Percentiles rank a stretch among this genome's conserved stretches.
These are phyloP conservation scores for Neodiprion lecontei DNA, from an alignment of 1,140 invertebrate species.

Conservation along the genomic window DNA sequence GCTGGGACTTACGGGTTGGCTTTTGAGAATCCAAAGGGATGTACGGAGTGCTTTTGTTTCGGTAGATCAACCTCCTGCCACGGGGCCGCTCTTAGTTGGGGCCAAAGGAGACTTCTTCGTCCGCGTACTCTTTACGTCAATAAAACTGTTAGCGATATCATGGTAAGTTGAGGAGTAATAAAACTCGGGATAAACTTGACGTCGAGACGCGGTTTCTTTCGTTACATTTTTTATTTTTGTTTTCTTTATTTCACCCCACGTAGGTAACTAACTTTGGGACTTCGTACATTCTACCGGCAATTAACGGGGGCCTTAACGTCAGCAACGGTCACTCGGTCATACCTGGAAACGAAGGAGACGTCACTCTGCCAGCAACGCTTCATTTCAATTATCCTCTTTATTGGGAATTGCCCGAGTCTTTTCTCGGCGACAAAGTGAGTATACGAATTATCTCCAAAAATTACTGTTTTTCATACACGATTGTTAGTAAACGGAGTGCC, in stretches of 20 bases:
- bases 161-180: conserved; percentile 48
- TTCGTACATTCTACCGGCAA: conserved; percentile 43
- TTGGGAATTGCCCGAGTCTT: conserved; percentile 82
- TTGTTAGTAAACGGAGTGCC: too few relatives aligned
- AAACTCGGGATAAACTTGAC: conserved; percentile 29
- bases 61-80: conserved; percentile 78
- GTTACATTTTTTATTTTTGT: not conserved
- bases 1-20: conserved; percentile 84
- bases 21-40: conserved; percentile 76
- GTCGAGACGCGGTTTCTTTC: not conserved
- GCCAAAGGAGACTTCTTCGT: conserved; percentile 70
- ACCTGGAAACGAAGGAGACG: conserved; percentile 70
- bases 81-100: conserved; percentile 80
- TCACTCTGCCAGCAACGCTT: conserved; percentile 70
- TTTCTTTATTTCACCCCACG: conserved; percentile 26
- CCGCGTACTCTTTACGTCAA: conserved; percentile 66
- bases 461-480: too few relatives aligned
- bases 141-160: conserved; percentile 58
- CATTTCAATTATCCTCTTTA: conserved; percentile 82
- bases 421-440: conserved; percentile 84
- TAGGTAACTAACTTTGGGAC: conserved; percentile 54
- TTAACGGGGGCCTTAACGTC: conserved; percentile 59
- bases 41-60: conserved; percentile 91
- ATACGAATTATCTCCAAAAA: not conserved
- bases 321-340: conserved; percentile 71